phyloP scores from a whole-genome alignment of 1,140 invertebrate species.

The Pseudomyrmex flavicornis region DNA sequence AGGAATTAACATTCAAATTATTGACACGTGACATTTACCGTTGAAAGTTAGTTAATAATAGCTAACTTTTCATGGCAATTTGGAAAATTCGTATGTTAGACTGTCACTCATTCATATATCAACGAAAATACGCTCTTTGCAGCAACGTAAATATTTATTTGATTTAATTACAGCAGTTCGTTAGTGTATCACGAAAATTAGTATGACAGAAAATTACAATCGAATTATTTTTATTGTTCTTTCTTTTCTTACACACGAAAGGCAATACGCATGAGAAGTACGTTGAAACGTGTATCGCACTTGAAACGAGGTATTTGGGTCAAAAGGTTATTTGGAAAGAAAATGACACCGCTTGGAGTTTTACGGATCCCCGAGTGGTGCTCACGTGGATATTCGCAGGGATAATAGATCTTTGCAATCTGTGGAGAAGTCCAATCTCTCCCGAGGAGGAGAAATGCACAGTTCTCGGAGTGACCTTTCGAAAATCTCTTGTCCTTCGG shows the following conservation, averaged over 20 bases:
- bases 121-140: neutral
- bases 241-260: constrained; percentile 25
- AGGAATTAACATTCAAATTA: constrained; percentile 28
- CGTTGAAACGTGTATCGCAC: neutral
- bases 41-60: constrained; percentile 17
- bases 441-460: neutral
- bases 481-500: constrained; percentile 31
- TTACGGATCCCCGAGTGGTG: constrained; percentile 53
- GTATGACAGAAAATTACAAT: neutral
- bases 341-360: constrained; percentile 28
- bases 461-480: constrained; percentile 25
- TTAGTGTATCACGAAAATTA: neutral
- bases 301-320: constrained; percentile 12
- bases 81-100: constrained; percentile 1
- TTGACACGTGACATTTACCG: constrained; percentile 13
- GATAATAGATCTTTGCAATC: constrained; percentile 53
- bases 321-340: constrained; percentile 22
- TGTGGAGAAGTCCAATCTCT: constrained; percentile 32
- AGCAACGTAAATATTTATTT: neutral
- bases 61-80: constrained; percentile 2
- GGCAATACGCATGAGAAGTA: constrained; percentile 1
- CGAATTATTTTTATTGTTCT: constrained; percentile 5
- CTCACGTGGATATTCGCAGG: constrained; percentile 51
- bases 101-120: constrained; percentile 13
- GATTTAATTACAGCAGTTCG: constrained; percentile 27